These are phyloP conservation scores for Chinchilla lanigera DNA, from an alignment of 2,113 vertebrate species.

Conservation along the genomic window DNA sequence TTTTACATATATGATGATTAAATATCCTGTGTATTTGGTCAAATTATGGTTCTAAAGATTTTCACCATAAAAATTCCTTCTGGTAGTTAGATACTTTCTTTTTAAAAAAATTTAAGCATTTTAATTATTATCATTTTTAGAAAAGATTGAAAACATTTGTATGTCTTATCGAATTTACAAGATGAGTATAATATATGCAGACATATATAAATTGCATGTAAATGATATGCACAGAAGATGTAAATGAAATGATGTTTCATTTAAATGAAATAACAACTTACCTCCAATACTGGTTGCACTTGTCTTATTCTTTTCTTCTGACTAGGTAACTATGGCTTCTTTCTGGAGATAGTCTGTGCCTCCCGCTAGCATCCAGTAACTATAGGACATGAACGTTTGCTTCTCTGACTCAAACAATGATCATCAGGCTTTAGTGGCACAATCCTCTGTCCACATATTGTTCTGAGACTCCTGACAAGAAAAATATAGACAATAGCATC, in stretches of 20 bases:
- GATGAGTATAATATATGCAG: neutral
- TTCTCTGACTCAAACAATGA: neutral
- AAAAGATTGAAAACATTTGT: neutral
- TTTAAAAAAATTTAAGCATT: neutral
- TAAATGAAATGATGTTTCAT: neutral
- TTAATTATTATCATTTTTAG: neutral
- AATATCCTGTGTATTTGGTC: neutral
- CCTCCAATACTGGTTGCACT: neutral
- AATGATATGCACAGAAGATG: neutral
- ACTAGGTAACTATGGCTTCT: neutral
- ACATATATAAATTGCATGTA: neutral
- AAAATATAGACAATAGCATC: neutral
- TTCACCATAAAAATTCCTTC: neutral
- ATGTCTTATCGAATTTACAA: neutral
- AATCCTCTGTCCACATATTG: neutral
- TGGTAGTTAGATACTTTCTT: neutral
- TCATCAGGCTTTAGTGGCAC: neutral
- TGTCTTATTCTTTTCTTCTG: neutral
- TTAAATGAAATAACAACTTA: neutral
- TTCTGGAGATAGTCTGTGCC: neutral
- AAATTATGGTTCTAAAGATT: neutral
- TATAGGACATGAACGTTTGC: neutral
- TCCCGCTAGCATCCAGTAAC: neutral
- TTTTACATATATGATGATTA: slow-evolving; percentile 9
- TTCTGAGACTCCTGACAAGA: neutral